Evolutionary conservation across 2,797 vertebrate species (phyloP), one percentile per base, ranked within the genome.

Genomic region (Phalanger gymnotis): DNA sequence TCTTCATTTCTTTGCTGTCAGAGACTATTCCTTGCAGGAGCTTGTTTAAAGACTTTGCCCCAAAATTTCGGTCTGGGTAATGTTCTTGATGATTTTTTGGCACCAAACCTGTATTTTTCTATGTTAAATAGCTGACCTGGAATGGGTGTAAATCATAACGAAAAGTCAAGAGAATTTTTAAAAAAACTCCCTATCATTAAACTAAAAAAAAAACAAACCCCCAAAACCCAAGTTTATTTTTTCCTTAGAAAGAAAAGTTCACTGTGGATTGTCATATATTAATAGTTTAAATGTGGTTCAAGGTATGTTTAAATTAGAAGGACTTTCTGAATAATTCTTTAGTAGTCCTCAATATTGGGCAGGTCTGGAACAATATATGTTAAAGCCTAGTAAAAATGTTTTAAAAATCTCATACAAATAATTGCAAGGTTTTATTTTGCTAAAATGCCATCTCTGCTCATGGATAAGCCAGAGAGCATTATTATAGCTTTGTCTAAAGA

Each of bases 61-160:
- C 96, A 98, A 96, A 90, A 61, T 97, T 98, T 98, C 98, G 97
- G 97, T 97, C 98, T 98, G 98, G 97, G 97, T 98, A 98, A 97
- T 97, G 98, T 98, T 98, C 97, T 97, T 98, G 97, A 98, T 97
- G 98, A 98, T 97, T 97, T 96, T 94, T 98, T 98, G 98, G 98
- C 98, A 95, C 92, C 96, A 96, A 98, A 94, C 53, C 92, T 91
- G 13, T 96, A 96, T 98, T 98, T 97, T 98, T 97, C 95, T 96
- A 22, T 97, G 98, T 97, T 97, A 98, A 98, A 97, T 97, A 97
- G 97, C 96, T 98, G 97, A 97, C 97, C 97, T 93, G 53, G 97
- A 97, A 93, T 96, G 96, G 97, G 98, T 97, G 96, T 98, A 98
- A 98, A 98, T 98, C 98, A 98, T 34, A 9, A 93, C 96, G 96